Evolutionary conservation across 2,797 vertebrate genomes (phyloP).

Genomic region (Enteromius paludinosus): DNA sequence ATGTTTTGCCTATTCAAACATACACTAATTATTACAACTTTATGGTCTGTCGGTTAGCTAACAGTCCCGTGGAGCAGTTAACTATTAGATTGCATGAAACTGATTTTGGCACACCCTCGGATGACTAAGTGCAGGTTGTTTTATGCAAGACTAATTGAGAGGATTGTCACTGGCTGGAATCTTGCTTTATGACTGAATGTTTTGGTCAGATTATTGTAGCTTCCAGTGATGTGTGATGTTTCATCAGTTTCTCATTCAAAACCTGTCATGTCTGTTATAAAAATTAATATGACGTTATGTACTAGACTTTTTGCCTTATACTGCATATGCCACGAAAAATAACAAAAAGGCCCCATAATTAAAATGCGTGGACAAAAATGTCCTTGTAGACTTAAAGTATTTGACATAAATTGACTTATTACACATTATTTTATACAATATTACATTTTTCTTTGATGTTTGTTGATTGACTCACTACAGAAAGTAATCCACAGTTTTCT

Average conservation of each 20-base stretch:
- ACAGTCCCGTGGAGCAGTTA: neutral
- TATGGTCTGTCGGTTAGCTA: neutral
- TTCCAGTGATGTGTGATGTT: neutral
- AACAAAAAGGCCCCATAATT: neutral
- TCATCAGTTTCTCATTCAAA: neutral
- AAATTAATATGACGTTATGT: neutral
- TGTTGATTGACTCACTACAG: neutral
- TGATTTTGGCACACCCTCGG: constrained; percentile 28
- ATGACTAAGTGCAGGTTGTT: constrained; percentile 11
- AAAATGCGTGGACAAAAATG: neutral
- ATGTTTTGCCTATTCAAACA: constrained; percentile 10
- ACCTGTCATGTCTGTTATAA: neutral
- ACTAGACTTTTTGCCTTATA: neutral
- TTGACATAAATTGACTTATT: neutral
- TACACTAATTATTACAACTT: neutral
- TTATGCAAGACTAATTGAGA: constrained; percentile 25
- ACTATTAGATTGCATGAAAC: constrained; percentile 32
- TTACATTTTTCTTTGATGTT: neutral
- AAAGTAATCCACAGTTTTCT: neutral
- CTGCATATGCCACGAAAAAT: neutral
- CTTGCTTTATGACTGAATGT: constrained; percentile 4
- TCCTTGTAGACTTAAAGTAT: neutral
- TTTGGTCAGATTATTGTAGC: constrained; percentile 11
- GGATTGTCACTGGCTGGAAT: constrained; percentile 1
- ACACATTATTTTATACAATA: too few relatives aligned